These are phyloP conservation scores for Equus quagga DNA, from an alignment of 2,113 vertebrate species.

Conservation along the genomic window DNA sequence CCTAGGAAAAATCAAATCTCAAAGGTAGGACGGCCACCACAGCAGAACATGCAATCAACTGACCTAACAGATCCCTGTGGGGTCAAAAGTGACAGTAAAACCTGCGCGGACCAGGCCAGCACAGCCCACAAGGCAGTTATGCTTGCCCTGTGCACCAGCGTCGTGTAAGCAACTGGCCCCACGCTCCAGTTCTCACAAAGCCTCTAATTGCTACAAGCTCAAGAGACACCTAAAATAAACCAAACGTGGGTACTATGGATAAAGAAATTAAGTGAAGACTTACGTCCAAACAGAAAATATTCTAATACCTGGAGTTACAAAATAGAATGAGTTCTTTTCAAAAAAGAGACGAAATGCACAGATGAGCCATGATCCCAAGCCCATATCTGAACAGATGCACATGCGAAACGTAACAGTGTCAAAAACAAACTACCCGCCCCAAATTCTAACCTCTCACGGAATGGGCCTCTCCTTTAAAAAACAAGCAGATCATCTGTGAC, in stretches of 20 bases:
- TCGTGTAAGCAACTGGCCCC: background rate
- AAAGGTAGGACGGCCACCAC: background rate
- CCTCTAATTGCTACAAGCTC: background rate
- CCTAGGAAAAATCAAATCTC: background rate
- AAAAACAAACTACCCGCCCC: slow-evolving; percentile 31
- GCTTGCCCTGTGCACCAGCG: background rate
- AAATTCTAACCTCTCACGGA: background rate
- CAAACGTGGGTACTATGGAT: slow-evolving; percentile 29
- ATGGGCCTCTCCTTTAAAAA: slow-evolving; percentile 16
- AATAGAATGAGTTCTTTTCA: background rate
- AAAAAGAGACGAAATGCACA: slow-evolving; percentile 23
- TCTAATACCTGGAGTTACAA: background rate
- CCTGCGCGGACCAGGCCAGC: background rate
- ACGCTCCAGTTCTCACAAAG: background rate
- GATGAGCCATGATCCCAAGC: background rate
- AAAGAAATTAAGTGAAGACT: slow-evolving; percentile 34
- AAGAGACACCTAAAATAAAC: slow-evolving; percentile 27
- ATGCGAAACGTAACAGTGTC: background rate
- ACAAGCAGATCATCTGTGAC: slow-evolving; percentile 18
- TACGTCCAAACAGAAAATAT: slow-evolving; percentile 39
- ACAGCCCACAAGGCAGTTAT: fast-evolving
- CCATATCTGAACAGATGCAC: slow-evolving; percentile 39
- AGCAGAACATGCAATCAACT: background rate
- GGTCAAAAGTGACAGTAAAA: background rate
- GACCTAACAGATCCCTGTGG: background rate